These are phyloP conservation scores for Achatina immaculata DNA, from an alignment of 1,140 invertebrate genomes.

Conservation along the genomic window DNA sequence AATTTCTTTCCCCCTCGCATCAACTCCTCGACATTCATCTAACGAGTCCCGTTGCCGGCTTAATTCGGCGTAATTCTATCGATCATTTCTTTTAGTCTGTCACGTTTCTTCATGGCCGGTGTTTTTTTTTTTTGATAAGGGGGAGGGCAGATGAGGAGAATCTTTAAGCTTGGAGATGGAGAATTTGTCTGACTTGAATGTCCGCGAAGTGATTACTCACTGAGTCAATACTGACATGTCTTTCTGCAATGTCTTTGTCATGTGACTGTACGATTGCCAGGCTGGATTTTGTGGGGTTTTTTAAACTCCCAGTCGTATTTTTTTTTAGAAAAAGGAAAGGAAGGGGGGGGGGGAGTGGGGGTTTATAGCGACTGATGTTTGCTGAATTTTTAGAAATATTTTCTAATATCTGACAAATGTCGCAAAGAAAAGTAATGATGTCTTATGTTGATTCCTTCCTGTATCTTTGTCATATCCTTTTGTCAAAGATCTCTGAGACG, in stretches of 20 bases:
- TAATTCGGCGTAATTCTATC: conserved; percentile 14
- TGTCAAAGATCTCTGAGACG: no score
- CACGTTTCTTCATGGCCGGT: neutral
- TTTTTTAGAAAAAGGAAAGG: no score
- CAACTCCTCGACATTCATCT: neutral
- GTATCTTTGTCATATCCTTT: no score
- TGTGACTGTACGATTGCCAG: no score
- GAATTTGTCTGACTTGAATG: neutral
- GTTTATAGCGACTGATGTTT: no score
- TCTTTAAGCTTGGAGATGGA: neutral
- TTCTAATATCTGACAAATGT: no score
- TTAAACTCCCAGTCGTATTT: neutral
- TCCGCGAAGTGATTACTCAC: neutral
- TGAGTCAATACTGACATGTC: no score
- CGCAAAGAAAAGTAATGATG: no score
- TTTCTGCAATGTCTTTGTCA: no score
- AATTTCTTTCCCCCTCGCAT: neutral
- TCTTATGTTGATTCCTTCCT: no score
- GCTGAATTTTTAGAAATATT: no score
- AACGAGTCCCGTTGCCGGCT: neutral
- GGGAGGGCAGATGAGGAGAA: neutral
- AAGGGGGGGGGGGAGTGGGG: no score
- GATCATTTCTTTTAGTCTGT: neutral
- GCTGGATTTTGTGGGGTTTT: neutral
- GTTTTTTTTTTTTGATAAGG: neutral